Evolutionary conservation across 1,140 invertebrate genomes (phyloP), one percentile per base, ranked within the genome.

Genomic region (Drosophila takahashii): DNA sequence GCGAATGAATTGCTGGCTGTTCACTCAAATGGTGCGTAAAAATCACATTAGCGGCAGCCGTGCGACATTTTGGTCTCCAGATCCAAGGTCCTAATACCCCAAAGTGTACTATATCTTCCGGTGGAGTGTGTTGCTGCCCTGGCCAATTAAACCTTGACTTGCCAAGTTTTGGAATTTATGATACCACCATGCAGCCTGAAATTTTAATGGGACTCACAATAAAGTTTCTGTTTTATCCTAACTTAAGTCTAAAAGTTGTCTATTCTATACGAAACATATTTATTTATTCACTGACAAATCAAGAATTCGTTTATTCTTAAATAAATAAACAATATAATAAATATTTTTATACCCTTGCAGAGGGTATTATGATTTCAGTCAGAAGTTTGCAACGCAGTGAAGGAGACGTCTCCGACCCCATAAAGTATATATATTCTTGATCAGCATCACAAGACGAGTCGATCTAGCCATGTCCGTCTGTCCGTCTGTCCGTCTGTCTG

Each of bases 11-110:
- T 67, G 52, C 47, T 61, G 74, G 72, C 54, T 84, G 84, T 45
- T 73, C 71, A 67, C 74, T 81, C 71, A 87, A 87, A 87, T 87
- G 79, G 77, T 77, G 79, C 69, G 84, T 78, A 89, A 89, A 84
- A 87, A 87, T 87, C 76, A 87, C 80, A 87, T 87, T 87, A 87
- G 80, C 81, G 84, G 72, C 81, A 85, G 81, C 58, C 76, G 80
- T 85, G 80, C 66, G 76, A 56, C 69, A 64, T 73, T 85, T 79
- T 72, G 73, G 57, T 51, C 66, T 32, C 6, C 8, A 18, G 39
- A 26, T 50, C 56, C 54, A 53, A 56, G 45, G 51, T 13, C 39
- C 29, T 39, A 41, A 52, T 22, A 36, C 42, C 64, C 56, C 45
- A 54, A 70, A 61, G 42, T 58, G 57, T 64, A 65, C 53, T 44